phyloP scores from a whole-genome alignment of 2,113 vertebrate genomes.

The Mastomys natalensis region DNA sequence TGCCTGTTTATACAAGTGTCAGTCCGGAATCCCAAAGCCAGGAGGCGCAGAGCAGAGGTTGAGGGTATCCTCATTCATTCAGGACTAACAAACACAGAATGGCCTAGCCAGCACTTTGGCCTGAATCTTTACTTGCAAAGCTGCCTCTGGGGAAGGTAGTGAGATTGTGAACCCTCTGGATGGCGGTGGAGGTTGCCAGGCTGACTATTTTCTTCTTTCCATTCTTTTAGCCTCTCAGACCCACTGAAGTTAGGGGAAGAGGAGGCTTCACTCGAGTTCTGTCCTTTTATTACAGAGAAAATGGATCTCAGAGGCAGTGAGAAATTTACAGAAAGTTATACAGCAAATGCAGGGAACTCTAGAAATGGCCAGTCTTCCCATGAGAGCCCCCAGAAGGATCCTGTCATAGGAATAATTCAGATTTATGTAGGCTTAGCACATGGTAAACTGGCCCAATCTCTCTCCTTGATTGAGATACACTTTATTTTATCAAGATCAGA shows the following conservation, averaged over 20 bases:
- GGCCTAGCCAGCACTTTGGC: background rate
- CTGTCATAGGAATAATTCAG: accelerated
- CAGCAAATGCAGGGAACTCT: background rate
- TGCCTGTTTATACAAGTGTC: background rate
- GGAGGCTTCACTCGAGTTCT: background rate
- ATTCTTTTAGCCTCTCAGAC: background rate
- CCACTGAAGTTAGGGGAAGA: background rate
- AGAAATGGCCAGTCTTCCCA: background rate
- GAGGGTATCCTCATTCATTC: background rate
- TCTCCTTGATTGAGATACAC: background rate
- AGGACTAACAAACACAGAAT: accelerated
- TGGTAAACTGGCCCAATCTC: background rate
- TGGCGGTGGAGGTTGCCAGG: background rate
- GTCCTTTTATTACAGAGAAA: background rate
- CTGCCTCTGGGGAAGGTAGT: too few relatives aligned
- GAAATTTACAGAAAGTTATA: background rate
- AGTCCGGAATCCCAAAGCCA: background rate
- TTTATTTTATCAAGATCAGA: background rate
- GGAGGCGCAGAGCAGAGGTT: background rate
- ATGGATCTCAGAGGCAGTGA: background rate
- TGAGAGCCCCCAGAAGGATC: background rate
- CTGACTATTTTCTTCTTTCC: background rate
- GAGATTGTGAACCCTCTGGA: accelerated
- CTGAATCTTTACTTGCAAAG: background rate
- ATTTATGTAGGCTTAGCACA: too few relatives aligned